Conservation (phyloP, 1,140 invertebrate species). For the Wasmannia auropunctata region DNA sequence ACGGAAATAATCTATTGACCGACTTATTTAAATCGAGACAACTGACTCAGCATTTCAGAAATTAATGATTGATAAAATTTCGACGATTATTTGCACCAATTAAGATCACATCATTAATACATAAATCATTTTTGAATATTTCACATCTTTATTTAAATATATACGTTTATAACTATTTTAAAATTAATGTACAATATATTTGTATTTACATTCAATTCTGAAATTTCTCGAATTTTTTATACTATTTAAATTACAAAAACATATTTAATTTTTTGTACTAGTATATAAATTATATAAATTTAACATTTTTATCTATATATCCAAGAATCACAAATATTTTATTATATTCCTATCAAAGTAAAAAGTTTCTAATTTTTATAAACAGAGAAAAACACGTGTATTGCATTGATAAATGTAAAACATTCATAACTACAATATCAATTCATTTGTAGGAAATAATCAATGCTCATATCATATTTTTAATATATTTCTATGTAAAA, state of each 20-base stretch:
- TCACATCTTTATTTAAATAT: background rate
- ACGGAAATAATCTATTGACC: background rate
- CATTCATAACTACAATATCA: background rate
- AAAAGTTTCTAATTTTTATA: background rate
- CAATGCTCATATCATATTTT: background rate
- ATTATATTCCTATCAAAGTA: background rate
- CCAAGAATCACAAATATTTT: background rate
- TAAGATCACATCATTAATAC: background rate
- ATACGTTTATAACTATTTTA: background rate
- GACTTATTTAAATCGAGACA: slow-evolving; percentile 10
- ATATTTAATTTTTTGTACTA: background rate
- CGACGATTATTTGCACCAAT: background rate
- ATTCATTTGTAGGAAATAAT: background rate
- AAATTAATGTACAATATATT: background rate
- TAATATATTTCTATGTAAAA: background rate
- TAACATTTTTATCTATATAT: background rate
- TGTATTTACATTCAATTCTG: background rate
- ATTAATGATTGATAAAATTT: slow-evolving; percentile 7
- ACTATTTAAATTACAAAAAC: background rate
- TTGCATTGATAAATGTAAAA: background rate
- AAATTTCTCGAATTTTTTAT: background rate
- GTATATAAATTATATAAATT: background rate
- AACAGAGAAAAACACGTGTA: background rate
- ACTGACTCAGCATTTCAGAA: background rate
- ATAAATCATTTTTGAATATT: background rate